Evolutionary conservation across 2,113 vertebrate species (phyloP).

Genomic region (Calypte anna): DNA sequence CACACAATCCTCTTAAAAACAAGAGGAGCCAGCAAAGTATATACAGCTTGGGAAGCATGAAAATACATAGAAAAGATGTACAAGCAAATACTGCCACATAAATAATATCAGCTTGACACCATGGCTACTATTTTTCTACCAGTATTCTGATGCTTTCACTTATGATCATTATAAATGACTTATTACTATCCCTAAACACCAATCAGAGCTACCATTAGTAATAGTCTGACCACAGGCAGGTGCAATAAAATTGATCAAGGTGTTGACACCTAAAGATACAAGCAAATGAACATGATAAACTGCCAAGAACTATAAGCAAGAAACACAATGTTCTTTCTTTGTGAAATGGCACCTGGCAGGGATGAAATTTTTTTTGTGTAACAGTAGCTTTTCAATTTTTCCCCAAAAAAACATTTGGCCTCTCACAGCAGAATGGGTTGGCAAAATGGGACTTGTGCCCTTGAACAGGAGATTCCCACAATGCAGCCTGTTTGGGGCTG

Average conservation of each 20-base stretch:
- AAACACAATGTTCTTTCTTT: conserved; percentile 1
- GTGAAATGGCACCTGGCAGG: neutral
- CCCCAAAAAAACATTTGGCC: neutral
- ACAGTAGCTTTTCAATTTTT: neutral
- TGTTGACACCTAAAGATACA: neutral
- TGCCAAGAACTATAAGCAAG: neutral
- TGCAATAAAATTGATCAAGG: conserved; percentile 24
- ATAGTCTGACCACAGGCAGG: neutral
- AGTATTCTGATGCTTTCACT: conserved; percentile 4
- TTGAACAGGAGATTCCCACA: neutral
- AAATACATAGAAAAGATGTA: neutral
- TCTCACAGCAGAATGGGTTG: rapidly evolving
- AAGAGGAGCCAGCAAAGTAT: neutral
- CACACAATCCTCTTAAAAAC: neutral
- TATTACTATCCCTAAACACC: neutral
- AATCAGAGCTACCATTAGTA: neutral
- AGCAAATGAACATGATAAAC: conserved; percentile 24
- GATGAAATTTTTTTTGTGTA: neutral
- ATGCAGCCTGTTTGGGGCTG: neutral
- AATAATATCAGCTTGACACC: neutral
- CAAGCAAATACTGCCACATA: neutral
- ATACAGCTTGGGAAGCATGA: neutral
- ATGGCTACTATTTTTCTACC: neutral
- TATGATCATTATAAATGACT: neutral
- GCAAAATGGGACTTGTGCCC: neutral